Base-by-base conservation (phyloP, 2,888 invertebrate genomes). In the Dasypolia templi region DNA sequence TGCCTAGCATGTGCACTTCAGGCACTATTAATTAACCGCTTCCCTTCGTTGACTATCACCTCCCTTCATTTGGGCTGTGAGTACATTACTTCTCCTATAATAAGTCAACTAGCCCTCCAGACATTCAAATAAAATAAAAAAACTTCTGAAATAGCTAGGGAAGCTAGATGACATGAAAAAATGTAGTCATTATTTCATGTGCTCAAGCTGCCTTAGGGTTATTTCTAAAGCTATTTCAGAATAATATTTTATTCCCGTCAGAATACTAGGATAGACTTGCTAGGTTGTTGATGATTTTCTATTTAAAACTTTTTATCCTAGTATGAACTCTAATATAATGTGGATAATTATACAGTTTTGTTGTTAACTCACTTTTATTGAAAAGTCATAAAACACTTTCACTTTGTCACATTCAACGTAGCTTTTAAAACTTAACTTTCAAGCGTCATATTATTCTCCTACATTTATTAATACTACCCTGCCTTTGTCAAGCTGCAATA, bases 21-120 rank as follows among this genome's bases (percentile, higher is more conserved):
- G 22, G 74, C 12, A 55, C 29, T 44, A 42, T 68, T 74, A 74
- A 73, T 78, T 44, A 46, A 58, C 39, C 17, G 39, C 35, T 61
- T 59, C 63, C 59, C 42, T 49, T 49, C 44, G 17, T 22, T 46
- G 29, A 26, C n/a, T 49, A 35, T 51, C 19, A 55, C 1, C 32
- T 51, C 22, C 29, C 53, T 67, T 61, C 64, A 51, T 79, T 77
- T 61, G 39, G 17, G 19, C 39, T 14, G 17, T 55, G 29, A 62
- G 49, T 66, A 56, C 12, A 62, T 65, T 76, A 76, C 62, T 55
- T 56, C 42, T 44, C 42, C 64, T 61, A 17, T 65, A 74, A 56
- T 79, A 78, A 68, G 35, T 55, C 49, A 44, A 64, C 64, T 61
- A 53, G 17, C 35, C 17, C 22, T 74, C 42, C n/a, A n/a, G n/a